Percentiles rank a stretch among this genome's conserved stretches.
These are phyloP conservation scores for Heliocidaris tuberculata DNA, from an alignment of 35 echinoderm and acorn worm genomes.

Conservation along the genomic window DNA sequence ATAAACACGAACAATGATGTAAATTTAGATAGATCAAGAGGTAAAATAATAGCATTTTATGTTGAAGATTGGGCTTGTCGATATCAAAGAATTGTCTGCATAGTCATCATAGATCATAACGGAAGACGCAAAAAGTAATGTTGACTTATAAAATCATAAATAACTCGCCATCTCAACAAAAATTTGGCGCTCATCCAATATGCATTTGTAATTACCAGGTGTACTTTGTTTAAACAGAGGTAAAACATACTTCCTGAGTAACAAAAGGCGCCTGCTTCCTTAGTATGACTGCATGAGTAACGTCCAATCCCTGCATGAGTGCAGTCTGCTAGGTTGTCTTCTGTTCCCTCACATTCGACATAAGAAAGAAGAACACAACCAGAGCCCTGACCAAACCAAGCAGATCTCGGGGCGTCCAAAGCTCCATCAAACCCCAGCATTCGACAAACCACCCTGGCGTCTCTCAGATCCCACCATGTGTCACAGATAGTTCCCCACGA, in stretches of 20 bases:
- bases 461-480: background rate
- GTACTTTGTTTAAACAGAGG: no score
- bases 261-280: conserved; percentile 36
- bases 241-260: background rate
- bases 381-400: background rate
- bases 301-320: background rate
- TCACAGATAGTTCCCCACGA: background rate
- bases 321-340: background rate
- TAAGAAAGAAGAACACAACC: background rate
- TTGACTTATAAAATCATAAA: no score
- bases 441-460: background rate
- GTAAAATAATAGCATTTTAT: no score
- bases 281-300: background rate
- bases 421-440: background rate
- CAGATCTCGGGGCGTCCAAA: background rate
- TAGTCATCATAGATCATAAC: no score
- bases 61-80: no score
- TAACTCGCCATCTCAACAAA: no score
- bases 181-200: no score
- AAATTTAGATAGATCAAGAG: no score
- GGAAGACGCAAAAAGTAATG: no score
- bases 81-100: no score
- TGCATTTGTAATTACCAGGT: no score
- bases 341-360: background rate
- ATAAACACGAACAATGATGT: no score